phyloP scores from a whole-genome alignment of 1,140 invertebrate genomes.

The Brachionus plicatilis region DNA sequence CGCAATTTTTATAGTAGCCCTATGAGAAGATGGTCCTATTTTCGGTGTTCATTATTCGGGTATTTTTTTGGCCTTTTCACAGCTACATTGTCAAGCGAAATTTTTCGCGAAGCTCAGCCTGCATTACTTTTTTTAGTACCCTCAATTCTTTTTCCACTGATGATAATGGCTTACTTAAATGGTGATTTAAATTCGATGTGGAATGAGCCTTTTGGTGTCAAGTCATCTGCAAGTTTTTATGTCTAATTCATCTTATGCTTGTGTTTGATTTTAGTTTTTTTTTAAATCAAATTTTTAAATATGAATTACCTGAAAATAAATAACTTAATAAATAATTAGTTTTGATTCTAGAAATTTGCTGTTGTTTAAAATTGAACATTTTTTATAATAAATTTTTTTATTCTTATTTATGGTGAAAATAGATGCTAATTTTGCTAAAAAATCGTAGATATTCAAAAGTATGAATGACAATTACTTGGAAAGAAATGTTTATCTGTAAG shows the following conservation, averaged over 20 bases:
- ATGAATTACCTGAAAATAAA: not conserved
- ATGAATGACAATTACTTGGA: not conserved
- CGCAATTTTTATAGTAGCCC: not conserved
- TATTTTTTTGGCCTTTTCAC: slow-evolving; percentile 93
- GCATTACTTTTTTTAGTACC: slow-evolving; percentile 92
- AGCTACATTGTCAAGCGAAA: slow-evolving; percentile 89
- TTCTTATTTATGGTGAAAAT: not conserved
- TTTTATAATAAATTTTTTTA: not conserved
- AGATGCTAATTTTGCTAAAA: not conserved
- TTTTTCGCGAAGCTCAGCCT: slow-evolving; percentile 94
- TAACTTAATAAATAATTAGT: not conserved
- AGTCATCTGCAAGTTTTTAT: not conserved
- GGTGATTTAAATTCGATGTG: slow-evolving; percentile 92
- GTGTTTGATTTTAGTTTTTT: not conserved
- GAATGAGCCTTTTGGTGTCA: slow-evolving; percentile 76
- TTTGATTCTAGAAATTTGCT: not conserved
- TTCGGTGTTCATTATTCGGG: slow-evolving; percentile 94
- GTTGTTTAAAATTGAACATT: not conserved
- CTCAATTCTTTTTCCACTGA: slow-evolving; percentile 85
- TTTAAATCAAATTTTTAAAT: not conserved
- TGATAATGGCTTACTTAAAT: slow-evolving; percentile 90
- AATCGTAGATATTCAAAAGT: not conserved
- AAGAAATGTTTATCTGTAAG: not conserved
- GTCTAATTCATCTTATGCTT: not conserved
- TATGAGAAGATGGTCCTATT: slow-evolving; percentile 63